Base-by-base conservation (phyloP, 37 sponge, comb jelly and placozoan species). In the Crambe crambe region DNA sequence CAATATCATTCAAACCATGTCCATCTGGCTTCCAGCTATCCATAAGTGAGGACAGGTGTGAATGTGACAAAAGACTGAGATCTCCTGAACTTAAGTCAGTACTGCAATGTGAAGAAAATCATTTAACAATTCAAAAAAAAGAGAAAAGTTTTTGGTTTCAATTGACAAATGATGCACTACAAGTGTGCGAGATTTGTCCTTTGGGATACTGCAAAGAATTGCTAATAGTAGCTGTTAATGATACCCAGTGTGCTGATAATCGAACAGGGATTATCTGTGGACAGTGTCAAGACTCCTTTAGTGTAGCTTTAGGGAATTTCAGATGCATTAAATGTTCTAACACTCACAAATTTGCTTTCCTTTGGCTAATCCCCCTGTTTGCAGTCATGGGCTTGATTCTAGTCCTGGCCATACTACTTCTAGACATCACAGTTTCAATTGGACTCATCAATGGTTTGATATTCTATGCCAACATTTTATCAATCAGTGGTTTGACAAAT, bases 391-490 rank as follows among this genome's bases (percentile, higher is more conserved):
- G 72, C 25, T 18, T 71, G 22, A 15, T 23, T 18, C 26, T 71
- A 10, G 41, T 71, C 8, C 1, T 10, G 9, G 1, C 38, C 2
- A 38, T 71, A 41, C 20, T 21, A 18, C 3, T 71, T 3, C 6
- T 71, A 0, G 6, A 71, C 42, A 20, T 71, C 26, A 71, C 72
- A 40, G 72, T 71, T n/a, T 38, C 72, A 20, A 37, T 4, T 1
- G 72, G 72, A 38, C 17, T 23, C 4, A 41, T 71, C 1, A 71
- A 71, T 40, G 72, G 72, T 1, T 38, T 71, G 8, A 37, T 71
- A n/a, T 71, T 71, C 2, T 71, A 71, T 71, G 72, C 72, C 41
- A 71, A 71, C 26, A 40, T 71, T 3, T 39, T 71, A n/a, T n/a
- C 25, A 41, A 25, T 12, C 41, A 71, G 8, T 39, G 41, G 26